These are phyloP conservation scores for Xyliphius kryptos DNA, from an alignment of 2,113 vertebrate species.

Conservation along the genomic window DNA sequence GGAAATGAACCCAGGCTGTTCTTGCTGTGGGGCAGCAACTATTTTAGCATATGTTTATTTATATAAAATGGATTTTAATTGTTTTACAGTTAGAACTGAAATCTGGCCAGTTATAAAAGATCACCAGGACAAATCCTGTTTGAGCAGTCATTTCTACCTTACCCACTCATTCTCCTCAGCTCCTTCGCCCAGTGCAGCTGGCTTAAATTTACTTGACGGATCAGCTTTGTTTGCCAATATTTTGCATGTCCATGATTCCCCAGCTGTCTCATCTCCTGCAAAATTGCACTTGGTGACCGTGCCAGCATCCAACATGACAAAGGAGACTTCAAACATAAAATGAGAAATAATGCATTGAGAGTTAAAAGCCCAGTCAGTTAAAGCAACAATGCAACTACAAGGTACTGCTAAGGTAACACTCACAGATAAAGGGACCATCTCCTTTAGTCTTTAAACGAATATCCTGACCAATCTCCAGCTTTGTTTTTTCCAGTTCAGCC, in stretches of 20 bases:
- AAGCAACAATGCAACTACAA: neutral
- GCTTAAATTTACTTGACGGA: neutral
- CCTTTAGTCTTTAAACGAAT: slow-evolving; percentile 77
- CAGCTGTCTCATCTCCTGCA: slow-evolving; percentile 69
- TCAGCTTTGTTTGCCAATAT: slow-evolving; percentile 71
- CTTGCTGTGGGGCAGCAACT: too few relatives aligned
- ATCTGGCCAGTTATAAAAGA: too few relatives aligned
- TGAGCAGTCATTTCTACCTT: slow-evolving; percentile 42
- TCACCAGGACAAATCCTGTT: too few relatives aligned
- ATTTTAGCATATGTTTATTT: too few relatives aligned
- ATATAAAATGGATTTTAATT: too few relatives aligned
- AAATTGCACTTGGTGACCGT: slow-evolving; percentile 84
- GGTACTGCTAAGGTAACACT: slow-evolving; percentile 42
- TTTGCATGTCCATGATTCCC: slow-evolving; percentile 82
- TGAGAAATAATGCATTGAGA: neutral
- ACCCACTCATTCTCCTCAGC: slow-evolving; percentile 84
- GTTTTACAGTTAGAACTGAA: too few relatives aligned
- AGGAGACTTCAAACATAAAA: slow-evolving; percentile 59
- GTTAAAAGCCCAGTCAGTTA: too few relatives aligned
- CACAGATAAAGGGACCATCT: slow-evolving; percentile 78
- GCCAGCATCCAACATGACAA: slow-evolving; percentile 73
- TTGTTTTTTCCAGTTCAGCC: slow-evolving; percentile 67
- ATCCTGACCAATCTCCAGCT: slow-evolving; percentile 68
- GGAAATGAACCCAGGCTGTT: too few relatives aligned
- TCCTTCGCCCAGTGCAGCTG: slow-evolving; percentile 60